Evolutionary conservation across 1,140 invertebrate genomes (phyloP).

Genomic region (Nasonia giraulti): DNA sequence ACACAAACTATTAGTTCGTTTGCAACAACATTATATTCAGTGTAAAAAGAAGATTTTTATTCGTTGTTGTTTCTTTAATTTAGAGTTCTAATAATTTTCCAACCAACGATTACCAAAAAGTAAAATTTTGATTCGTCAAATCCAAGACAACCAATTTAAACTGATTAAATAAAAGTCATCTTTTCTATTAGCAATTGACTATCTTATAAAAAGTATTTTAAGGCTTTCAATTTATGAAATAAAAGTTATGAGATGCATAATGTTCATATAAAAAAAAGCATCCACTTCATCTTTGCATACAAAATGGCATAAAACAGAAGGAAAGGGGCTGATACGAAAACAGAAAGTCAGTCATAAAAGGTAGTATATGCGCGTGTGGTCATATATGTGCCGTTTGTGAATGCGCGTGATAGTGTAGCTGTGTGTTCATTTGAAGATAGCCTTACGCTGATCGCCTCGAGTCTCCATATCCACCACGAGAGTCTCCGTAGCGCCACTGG

Average conservation of each 20-base stretch:
- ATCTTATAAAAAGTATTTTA: not conserved
- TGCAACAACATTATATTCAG: not conserved
- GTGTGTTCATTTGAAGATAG: constrained; percentile 34
- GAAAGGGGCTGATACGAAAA: not conserved
- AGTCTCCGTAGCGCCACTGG: constrained; percentile 79
- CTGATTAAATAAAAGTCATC: constrained; percentile 18
- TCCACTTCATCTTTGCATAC: not conserved
- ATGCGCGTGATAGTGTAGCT: not conserved
- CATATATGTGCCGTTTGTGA: not conserved
- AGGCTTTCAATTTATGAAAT: not conserved
- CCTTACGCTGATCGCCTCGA: constrained; percentile 75
- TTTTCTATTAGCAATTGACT: not conserved
- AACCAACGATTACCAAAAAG: too few relatives aligned
- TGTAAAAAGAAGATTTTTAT: not conserved
- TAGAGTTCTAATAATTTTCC: not conserved
- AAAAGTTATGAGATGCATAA: not conserved
- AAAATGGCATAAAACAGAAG: not conserved
- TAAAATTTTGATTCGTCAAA: constrained; percentile 59
- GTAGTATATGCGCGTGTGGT: constrained; percentile 60
- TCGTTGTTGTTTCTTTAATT: not conserved
- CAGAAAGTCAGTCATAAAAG: constrained; percentile 60
- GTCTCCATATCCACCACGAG: constrained; percentile 75
- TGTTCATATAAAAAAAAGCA: not conserved
- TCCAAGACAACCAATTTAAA: constrained; percentile 62
- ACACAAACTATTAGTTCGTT: constrained; percentile 48